These are phyloP conservation scores for Megaleporinus macrocephalus DNA, from an alignment of 2,113 vertebrate species.

Conservation along the genomic window DNA sequence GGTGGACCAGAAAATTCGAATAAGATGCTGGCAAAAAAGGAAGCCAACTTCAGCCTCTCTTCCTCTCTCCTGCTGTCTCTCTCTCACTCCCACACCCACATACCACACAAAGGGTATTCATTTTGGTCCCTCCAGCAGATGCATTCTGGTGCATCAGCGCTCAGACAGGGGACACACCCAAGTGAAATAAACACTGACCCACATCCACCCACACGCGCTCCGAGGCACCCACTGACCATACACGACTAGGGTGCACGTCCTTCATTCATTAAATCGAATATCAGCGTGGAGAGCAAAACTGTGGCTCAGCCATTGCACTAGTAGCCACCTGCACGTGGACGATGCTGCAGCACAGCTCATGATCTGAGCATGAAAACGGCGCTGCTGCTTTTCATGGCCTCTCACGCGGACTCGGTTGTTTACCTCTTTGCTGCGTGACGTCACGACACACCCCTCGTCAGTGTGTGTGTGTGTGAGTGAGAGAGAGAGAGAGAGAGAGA, in stretches of 20 bases:
- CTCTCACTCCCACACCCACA: conserved; percentile 11
- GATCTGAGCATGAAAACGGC: conserved; percentile 59
- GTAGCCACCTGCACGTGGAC: background rate
- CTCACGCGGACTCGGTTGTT: conserved; percentile 84
- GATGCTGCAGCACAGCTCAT: conserved; percentile 26
- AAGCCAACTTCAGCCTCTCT: background rate
- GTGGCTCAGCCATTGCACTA: background rate
- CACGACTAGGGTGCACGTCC: conserved; percentile 29
- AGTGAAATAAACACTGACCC: conserved; percentile 44
- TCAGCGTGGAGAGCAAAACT: background rate
- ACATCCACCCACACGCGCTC: conserved; percentile 33
- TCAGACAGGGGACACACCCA: conserved; percentile 44
- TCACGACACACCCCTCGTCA: conserved; percentile 82
- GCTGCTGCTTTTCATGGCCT: conserved; percentile 65
- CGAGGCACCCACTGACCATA: conserved; percentile 11
- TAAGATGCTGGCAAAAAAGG: too few relatives aligned
- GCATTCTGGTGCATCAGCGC: conserved; percentile 32
- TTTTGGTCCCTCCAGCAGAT: conserved; percentile 6
- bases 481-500: background rate
- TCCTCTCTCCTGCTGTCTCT: conserved; percentile 49
- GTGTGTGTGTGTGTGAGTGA: too few relatives aligned
- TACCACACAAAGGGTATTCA: background rate
- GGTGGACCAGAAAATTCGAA: too few relatives aligned
- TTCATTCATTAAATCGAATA: conserved; percentile 20
- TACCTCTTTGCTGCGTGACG: conserved; percentile 82